Evolutionary conservation across 2,797 vertebrate species (phyloP).

Genomic region (Spheniscus humboldti): DNA sequence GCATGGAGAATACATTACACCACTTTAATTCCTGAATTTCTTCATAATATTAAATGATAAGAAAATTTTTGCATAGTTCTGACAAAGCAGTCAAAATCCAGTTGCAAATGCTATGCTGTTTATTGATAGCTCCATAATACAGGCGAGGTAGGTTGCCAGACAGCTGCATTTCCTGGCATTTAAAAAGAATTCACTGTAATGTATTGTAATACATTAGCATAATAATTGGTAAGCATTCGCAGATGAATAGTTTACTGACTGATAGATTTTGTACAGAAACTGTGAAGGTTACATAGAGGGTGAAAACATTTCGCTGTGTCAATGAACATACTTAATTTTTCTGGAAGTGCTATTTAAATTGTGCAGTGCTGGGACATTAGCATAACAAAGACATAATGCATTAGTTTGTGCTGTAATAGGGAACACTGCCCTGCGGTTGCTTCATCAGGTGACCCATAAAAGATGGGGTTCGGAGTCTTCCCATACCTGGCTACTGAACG

Average conservation of each 20-base stretch:
- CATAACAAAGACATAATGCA: constrained; percentile 78
- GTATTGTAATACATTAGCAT: constrained; percentile 86
- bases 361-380: constrained; percentile 71
- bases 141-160: constrained; percentile 64
- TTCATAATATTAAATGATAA: neutral
- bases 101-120: constrained; percentile 65
- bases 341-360: constrained; percentile 80
- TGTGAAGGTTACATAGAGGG: constrained; percentile 81
- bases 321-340: constrained; percentile 85
- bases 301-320: constrained; percentile 84
- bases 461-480: neutral
- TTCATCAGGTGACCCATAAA: constrained; percentile 49
- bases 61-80: neutral
- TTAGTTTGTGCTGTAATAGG: constrained; percentile 60
- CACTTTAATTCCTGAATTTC: neutral
- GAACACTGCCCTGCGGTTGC: constrained; percentile 41
- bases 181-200: constrained; percentile 82
- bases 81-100: constrained; percentile 60
- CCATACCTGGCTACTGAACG: neutral
- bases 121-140: constrained; percentile 75
- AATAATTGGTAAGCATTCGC: constrained; percentile 85
- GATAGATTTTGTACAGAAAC: constrained; percentile 84
- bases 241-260: constrained; percentile 86
- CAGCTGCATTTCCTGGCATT: constrained; percentile 77
- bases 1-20: neutral